Base-by-base conservation (phyloP, 2,113 vertebrate genomes). In the Mormyrus lacerda region DNA sequence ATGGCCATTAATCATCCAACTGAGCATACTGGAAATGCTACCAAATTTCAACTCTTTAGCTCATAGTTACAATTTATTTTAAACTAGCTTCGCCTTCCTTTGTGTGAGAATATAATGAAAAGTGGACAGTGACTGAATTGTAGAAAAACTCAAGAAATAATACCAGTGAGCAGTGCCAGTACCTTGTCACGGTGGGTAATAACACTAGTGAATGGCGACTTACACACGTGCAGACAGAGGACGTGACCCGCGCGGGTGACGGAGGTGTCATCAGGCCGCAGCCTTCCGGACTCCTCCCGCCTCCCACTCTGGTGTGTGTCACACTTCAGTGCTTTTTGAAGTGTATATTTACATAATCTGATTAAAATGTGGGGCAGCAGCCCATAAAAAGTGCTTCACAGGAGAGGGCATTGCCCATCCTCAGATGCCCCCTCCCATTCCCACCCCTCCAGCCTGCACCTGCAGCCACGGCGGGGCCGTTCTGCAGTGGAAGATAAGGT, bases 261-360 rank as follows among this genome's bases (percentile, higher is more conserved):
- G 0, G 39, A 1, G 76, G 35, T 44, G 76, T 42, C 76, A 82
- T 42, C 76, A 79, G 73, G 73, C 13, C 3, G 5, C 15, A 82
- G 24, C 48, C 83, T 85, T 31, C 42, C 21, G 4, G 31, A 11
- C 45, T 53, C 87, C 86, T 21, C 45, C 51, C 86, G 11, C 19
- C 35, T 4, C 87, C 35, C 53, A 61, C 55, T 45, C 31, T 88
- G 92, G 93, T 94, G 94, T 96, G 93, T 94, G 94, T 96, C 96
- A 95, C 95, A 96, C 96, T 94, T 91, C 95, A 94, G 96, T 96
- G 97, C 97, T 96, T 99, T 96, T 96, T 97, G 97, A 98, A 98
- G 98, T 98, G 97, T 94, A 97, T 95, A 99, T 99, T 98, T 97
- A 95, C 98, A 98, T 99, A 99, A 99, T 99, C 98, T 96, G 97